Conservation (phyloP, 2,113 vertebrate species). For the Phrynocephalus versicolor region DNA sequence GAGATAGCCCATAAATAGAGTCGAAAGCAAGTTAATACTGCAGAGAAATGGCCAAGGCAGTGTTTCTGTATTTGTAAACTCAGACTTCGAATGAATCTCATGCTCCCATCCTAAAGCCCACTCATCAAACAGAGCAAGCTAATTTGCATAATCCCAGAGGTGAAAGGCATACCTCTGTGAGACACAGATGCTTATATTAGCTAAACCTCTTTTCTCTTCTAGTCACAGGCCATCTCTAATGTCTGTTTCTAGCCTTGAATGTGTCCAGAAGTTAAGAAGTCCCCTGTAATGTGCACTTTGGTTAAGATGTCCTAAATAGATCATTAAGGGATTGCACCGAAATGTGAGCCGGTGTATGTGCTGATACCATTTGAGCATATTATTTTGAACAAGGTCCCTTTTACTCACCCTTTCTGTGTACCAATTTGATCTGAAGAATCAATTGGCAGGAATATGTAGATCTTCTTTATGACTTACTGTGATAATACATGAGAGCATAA, state of each 20-base stretch:
- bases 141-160: neutral
- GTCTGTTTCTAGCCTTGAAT: neutral
- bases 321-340: neutral
- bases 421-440: neutral
- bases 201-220: neutral
- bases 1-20: too few relatives aligned
- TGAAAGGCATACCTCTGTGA: neutral
- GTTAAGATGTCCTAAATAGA: neutral
- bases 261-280: neutral
- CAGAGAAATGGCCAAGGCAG: too few relatives aligned
- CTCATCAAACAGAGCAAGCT: neutral
- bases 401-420: neutral
- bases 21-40: too few relatives aligned
- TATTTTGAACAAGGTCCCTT: neutral
- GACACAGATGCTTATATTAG: too few relatives aligned
- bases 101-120: neutral
- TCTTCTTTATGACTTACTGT: neutral
- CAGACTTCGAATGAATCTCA: neutral
- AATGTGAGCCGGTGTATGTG: neutral
- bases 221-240: neutral
- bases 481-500: neutral
- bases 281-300: neutral
- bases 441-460: neutral
- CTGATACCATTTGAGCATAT: neutral
- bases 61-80: neutral